Conservation (phyloP, 1,140 invertebrate genomes). For the Neotoxoptera formosana region DNA sequence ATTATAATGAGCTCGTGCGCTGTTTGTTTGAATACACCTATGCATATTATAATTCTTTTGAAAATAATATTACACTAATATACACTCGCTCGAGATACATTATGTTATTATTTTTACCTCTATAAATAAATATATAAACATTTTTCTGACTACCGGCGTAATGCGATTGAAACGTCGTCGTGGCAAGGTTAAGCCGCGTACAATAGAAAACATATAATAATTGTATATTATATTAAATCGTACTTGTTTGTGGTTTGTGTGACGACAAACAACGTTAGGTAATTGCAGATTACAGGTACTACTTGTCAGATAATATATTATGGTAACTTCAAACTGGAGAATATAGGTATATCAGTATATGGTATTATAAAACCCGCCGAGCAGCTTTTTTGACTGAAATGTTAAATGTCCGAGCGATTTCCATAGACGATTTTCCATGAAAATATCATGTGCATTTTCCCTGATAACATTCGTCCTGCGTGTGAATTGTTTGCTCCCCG, state of each 20-base stretch:
- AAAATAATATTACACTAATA: conserved; percentile 11
- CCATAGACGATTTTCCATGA: neutral
- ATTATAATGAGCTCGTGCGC: neutral
- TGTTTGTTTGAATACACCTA: neutral
- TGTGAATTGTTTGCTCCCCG: neutral
- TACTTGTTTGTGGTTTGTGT: neutral
- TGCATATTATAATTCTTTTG: neutral
- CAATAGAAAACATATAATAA: neutral
- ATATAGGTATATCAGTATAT: neutral
- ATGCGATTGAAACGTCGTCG: neutral
- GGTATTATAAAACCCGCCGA: too few relatives aligned
- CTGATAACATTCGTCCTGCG: neutral
- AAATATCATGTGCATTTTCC: neutral
- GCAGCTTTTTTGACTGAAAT: neutral
- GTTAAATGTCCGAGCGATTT: neutral
- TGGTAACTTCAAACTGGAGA: neutral
- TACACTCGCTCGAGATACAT: neutral
- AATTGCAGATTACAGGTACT: neutral
- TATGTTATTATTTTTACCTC: neutral
- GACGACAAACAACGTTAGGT: neutral
- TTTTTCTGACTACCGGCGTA: neutral
- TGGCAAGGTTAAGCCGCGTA: neutral
- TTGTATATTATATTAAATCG: neutral
- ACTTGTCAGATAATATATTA: neutral
- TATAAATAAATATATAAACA: neutral